Percentiles rank a stretch among this genome's conserved stretches.
Conservation (phyloP, 2,113 vertebrate species). For the Anarhynchus alexandrinus region DNA sequence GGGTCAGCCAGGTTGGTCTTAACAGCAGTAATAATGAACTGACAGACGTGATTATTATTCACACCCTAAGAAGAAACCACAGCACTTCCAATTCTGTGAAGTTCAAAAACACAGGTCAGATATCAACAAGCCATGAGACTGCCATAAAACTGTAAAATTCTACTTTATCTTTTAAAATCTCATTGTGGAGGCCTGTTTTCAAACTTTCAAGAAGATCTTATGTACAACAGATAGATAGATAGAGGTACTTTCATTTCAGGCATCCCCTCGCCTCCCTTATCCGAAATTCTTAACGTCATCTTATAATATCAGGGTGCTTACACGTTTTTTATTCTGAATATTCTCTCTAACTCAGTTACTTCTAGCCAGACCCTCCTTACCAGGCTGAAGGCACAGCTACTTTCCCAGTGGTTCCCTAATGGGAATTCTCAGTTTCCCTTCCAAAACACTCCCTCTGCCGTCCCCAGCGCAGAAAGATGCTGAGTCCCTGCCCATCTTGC, state of each 20-base stretch:
- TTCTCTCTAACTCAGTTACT: background rate
- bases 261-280: background rate
- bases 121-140: background rate
- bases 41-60: background rate
- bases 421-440: background rate
- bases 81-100: background rate
- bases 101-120: background rate
- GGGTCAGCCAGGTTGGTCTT: background rate
- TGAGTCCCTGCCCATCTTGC: no score
- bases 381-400: background rate
- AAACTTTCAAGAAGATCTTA: background rate
- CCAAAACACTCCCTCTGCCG: accelerated
- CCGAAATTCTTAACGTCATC: background rate
- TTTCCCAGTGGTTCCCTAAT: background rate
- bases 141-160: background rate
- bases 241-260: background rate
- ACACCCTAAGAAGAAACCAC: background rate
- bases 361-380: background rate
- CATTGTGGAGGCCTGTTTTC: background rate
- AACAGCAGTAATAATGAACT: background rate
- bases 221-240: background rate
- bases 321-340: background rate
- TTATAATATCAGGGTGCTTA: background rate
- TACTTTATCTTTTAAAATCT: background rate
- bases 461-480: background rate